phyloP scores from a whole-genome alignment of 2,888 invertebrate species.

The Oscheius onirici region DNA sequence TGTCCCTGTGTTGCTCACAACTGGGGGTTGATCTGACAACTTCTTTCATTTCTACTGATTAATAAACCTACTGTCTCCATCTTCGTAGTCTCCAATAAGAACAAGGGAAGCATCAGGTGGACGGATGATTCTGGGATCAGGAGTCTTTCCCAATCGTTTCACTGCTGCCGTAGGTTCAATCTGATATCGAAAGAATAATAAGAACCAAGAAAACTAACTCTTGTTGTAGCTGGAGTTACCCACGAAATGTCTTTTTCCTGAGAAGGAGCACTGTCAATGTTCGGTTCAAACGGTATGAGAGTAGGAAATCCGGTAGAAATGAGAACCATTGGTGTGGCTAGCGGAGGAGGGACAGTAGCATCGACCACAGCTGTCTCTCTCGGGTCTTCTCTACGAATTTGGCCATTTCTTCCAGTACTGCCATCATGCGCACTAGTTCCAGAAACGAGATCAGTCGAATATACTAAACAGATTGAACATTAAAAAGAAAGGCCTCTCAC shows the following conservation, averaged over 20 bases:
- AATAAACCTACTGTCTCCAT: background rate
- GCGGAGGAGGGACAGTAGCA: background rate
- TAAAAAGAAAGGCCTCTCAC: background rate
- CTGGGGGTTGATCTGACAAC: background rate
- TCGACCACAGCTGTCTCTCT: conserved; percentile 11
- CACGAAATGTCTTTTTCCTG: conserved; percentile 24
- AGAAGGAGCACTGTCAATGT: conserved; percentile 19
- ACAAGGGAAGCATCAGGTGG: conserved; percentile 53
- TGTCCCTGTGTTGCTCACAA: conserved; percentile 19
- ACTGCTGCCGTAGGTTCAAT: background rate
- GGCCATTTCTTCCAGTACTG: conserved; percentile 33
- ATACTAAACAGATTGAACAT: conserved; percentile 40
- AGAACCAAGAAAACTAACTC: background rate
- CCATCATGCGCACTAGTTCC: conserved; percentile 39
- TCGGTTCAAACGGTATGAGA: conserved; percentile 42
- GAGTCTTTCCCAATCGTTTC: conserved; percentile 41
- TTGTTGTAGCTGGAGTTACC: background rate
- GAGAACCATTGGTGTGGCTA: background rate
- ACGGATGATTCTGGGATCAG: conserved; percentile 57
- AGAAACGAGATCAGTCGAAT: conserved; percentile 44
- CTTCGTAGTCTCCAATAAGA: conserved; percentile 54
- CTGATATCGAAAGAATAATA: background rate
- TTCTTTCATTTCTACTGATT: background rate
- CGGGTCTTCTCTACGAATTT: conserved; percentile 11
- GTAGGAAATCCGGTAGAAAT: conserved; percentile 35